Conservation (phyloP, 2,113 vertebrate species). For the Trichomycterus rosablanca region DNA sequence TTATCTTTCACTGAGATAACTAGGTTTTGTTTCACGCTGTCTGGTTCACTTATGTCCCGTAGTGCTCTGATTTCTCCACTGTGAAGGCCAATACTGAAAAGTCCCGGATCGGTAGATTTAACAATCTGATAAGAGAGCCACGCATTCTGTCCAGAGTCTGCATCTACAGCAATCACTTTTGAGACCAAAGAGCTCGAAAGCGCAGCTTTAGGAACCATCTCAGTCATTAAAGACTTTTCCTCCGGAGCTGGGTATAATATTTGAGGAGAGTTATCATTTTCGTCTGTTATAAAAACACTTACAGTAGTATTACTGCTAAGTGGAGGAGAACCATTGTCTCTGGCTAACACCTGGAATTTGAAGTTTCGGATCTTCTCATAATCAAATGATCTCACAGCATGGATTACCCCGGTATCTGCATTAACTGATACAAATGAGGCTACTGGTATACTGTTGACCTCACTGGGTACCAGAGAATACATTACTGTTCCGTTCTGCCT, state of each 20-base stretch:
- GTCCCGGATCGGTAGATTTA: constrained; percentile 38
- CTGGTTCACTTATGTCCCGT: constrained; percentile 37
- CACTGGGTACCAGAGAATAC: constrained; percentile 41
- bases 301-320: constrained; percentile 47
- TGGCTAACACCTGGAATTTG: constrained; percentile 42
- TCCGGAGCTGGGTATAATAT: constrained; percentile 46
- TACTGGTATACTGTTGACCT: constrained; percentile 31
- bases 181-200: constrained; percentile 57
- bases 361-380: constrained; percentile 48
- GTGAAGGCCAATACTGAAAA: constrained; percentile 42
- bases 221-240: constrained; percentile 50
- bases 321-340: constrained; percentile 47
- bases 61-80: constrained; percentile 35
- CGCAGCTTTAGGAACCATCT: constrained; percentile 56
- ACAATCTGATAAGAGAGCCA: constrained; percentile 48
- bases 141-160: constrained; percentile 46
- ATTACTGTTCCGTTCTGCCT: constrained; percentile 46
- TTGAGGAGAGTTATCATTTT: constrained; percentile 50
- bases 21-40: constrained; percentile 35
- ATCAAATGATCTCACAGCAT: constrained; percentile 45
- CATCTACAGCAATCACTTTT: constrained; percentile 55
- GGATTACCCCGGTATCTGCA: constrained; percentile 43
- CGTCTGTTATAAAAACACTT: constrained; percentile 48
- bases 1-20: constrained; percentile 49
- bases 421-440: constrained; percentile 43